These are phyloP conservation scores for Xylota segnis DNA, from an alignment of 2,888 invertebrate genomes.

Conservation along the genomic window DNA sequence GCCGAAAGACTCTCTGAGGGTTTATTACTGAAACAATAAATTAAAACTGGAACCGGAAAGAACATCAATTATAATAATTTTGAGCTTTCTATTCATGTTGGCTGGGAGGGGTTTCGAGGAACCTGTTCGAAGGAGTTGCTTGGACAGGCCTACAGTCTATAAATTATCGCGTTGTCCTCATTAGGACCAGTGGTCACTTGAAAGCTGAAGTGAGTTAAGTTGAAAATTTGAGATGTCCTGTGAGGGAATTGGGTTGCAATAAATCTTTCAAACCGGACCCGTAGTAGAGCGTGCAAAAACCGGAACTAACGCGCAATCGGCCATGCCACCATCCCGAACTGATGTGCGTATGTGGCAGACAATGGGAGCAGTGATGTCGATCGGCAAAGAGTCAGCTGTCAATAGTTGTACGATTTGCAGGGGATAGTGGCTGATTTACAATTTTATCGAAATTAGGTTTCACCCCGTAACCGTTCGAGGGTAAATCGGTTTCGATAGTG, in stretches of 20 bases:
- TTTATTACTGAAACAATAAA: constrained; percentile 66
- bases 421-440: constrained; percentile 71
- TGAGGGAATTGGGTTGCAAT: constrained; percentile 42
- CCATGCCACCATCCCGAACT: constrained; percentile 64
- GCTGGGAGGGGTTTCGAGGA: constrained; percentile 38
- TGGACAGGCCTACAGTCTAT: constrained; percentile 14
- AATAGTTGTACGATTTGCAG: constrained; percentile 64
- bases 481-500: constrained; percentile 60
- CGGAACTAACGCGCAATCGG: constrained; percentile 76
- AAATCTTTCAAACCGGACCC: constrained; percentile 66
- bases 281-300: constrained; percentile 72
- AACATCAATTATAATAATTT: constrained; percentile 69
- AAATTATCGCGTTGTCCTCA: constrained; percentile 59
- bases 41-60: constrained; percentile 73
- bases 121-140: constrained; percentile 41
- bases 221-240: constrained; percentile 51
- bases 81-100: constrained; percentile 40
- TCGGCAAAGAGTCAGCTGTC: constrained; percentile 74
- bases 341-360: constrained; percentile 47
- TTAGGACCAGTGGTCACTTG: constrained; percentile 62
- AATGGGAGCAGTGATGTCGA: constrained; percentile 69
- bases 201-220: constrained; percentile 58
- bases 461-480: constrained; percentile 52
- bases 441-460: constrained; percentile 69
- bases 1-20: constrained; percentile 42